Evolutionary conservation across 1,140 invertebrate genomes (phyloP).

Genomic region (Megalonaias nervosa): DNA sequence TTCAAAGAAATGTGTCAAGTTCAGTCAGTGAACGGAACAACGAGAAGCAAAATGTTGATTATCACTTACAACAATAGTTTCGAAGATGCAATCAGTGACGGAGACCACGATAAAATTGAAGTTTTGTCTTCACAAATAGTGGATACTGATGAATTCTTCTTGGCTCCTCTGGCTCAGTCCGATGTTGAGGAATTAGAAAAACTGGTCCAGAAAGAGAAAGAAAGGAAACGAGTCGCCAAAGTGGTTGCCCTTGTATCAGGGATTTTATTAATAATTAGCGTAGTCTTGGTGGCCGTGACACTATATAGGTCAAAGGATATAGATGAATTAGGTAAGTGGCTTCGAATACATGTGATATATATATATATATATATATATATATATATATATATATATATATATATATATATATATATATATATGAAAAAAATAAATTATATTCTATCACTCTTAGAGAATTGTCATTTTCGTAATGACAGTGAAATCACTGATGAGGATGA

Average conservation of each 20-base stretch:
- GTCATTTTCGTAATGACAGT: no score
- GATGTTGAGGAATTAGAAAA: slow-evolving; percentile 23
- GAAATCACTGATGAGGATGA: no score
- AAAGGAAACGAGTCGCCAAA: slow-evolving; percentile 31
- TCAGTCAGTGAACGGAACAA: no score
- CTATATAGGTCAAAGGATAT: slow-evolving; percentile 37
- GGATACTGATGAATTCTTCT: slow-evolving; percentile 27
- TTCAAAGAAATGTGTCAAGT: no score
- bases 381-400: no score
- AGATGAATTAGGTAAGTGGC: slow-evolving; percentile 35
- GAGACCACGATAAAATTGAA: slow-evolving; percentile 35
- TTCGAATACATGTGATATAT: no score
- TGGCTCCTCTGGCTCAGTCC: slow-evolving; percentile 18
- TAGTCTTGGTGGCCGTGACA: slow-evolving; percentile 25
- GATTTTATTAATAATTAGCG: slow-evolving; percentile 30
- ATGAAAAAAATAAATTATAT: no score
- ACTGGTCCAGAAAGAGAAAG: slow-evolving; percentile 14
- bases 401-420: no score
- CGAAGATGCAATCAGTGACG: slow-evolving; percentile 31
- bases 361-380: no score
- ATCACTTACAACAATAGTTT: slow-evolving; percentile 35
- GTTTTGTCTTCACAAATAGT: slow-evolving; percentile 35
- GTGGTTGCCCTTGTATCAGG: slow-evolving; percentile 32
- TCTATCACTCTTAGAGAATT: no score
- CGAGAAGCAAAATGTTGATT: slow-evolving; percentile 12